Conservation (phyloP, 2,113 vertebrate species). For the Eublepharis macularius region DNA sequence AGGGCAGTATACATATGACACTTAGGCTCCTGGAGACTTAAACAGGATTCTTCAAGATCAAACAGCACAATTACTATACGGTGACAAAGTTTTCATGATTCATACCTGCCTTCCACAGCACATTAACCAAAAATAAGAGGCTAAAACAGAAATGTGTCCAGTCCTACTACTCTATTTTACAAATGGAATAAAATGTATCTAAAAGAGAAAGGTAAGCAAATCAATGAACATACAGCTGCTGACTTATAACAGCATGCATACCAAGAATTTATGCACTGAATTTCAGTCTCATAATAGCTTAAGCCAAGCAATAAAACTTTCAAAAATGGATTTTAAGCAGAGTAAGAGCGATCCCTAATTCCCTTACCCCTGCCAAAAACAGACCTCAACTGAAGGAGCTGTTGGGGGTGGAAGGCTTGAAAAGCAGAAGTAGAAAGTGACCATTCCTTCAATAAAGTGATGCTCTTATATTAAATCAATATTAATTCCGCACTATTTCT, state of each 20-base stretch:
- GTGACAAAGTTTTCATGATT: neutral
- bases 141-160: neutral
- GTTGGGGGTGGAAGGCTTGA: neutral
- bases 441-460: constrained; percentile 36
- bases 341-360: neutral
- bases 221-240: constrained; percentile 50
- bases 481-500: constrained; percentile 59
- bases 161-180: neutral
- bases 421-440: constrained; percentile 30
- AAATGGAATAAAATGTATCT: neutral
- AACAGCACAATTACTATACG: fast-evolving
- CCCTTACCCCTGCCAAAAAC: constrained; percentile 30
- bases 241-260: constrained; percentile 53
- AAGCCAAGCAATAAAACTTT: constrained; percentile 66
- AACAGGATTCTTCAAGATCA: neutral
- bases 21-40: constrained; percentile 2
- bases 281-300: constrained; percentile 62
- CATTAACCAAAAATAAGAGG: neutral
- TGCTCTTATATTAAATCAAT: constrained; percentile 59
- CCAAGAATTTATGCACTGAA: constrained; percentile 53
- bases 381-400: constrained; percentile 21
- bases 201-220: constrained; percentile 58
- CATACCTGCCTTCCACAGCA: fast-evolving
- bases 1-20: neutral
- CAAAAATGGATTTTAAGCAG: constrained; percentile 58